Conservation (phyloP, 2,113 vertebrate species). For the Brachyhypopomus gauderio region DNA sequence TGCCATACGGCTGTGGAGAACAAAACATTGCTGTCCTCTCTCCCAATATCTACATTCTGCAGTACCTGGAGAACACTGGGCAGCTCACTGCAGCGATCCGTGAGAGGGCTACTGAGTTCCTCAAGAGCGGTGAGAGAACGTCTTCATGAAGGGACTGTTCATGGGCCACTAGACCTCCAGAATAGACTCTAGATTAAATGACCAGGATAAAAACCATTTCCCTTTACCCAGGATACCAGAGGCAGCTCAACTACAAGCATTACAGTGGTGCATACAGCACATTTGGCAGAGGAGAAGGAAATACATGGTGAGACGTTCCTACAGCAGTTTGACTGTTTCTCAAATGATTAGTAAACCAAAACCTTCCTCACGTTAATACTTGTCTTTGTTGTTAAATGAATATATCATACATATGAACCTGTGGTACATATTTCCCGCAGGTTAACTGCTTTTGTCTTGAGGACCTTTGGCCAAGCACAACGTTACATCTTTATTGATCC, state of each 20-base stretch:
- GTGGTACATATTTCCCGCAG: constrained; percentile 58
- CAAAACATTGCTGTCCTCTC: too few relatives aligned
- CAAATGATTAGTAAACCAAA: neutral
- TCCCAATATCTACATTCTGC: too few relatives aligned
- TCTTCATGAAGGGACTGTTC: too few relatives aligned
- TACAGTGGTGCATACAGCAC: constrained; percentile 80
- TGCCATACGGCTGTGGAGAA: too few relatives aligned
- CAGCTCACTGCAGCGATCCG: too few relatives aligned
- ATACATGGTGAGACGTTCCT: constrained; percentile 83
- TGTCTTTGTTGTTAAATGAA: too few relatives aligned
- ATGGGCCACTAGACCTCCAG: too few relatives aligned
- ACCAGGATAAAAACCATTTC: neutral
- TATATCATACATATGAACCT: too few relatives aligned
- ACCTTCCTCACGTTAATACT: neutral
- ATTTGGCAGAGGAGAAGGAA: constrained; percentile 78
- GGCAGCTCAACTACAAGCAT: constrained; percentile 84
- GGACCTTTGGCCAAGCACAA: constrained; percentile 72
- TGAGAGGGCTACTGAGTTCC: too few relatives aligned
- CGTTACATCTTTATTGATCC: constrained; percentile 71
- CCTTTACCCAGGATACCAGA: constrained; percentile 80
- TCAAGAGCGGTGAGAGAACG: too few relatives aligned
- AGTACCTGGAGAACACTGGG: too few relatives aligned
- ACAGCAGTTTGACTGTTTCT: neutral
- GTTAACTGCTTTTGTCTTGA: constrained; percentile 81
- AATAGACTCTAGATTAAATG: neutral